Percentiles rank a stretch among this genome's conserved stretches.
These are phyloP conservation scores for Gallinago undulata DNA, from an alignment of 2,113 vertebrate genomes.

Conservation along the genomic window DNA sequence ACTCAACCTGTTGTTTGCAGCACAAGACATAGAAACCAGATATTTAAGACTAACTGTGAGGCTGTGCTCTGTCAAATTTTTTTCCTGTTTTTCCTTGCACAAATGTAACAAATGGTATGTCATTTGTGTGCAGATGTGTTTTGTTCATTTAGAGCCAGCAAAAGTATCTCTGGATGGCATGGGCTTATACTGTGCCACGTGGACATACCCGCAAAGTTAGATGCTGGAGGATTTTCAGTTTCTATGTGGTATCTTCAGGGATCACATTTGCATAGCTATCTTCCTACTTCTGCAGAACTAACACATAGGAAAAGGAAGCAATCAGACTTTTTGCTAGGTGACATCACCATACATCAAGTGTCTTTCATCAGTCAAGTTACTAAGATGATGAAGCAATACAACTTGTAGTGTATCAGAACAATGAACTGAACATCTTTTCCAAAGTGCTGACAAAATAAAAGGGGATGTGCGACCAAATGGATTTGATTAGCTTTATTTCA, in stretches of 20 bases:
- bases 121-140: background rate
- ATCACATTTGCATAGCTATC: background rate
- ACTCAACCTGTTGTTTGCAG: background rate
- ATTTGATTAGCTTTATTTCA: background rate
- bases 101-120: background rate
- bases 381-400: constrained; percentile 10
- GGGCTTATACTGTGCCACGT: background rate
- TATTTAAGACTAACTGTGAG: background rate
- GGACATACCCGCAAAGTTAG: background rate
- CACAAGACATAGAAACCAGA: background rate
- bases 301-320: background rate
- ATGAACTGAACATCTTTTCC: constrained; percentile 4
- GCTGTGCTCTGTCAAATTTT: background rate
- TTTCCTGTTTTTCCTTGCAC: background rate
- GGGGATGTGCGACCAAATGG: background rate
- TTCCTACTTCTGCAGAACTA: background rate
- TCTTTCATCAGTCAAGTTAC: background rate
- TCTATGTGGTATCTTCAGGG: background rate
- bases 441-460: constrained; percentile 1
- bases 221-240: background rate
- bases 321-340: background rate
- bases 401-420: constrained; percentile 1
- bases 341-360: constrained; percentile 18
- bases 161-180: background rate
- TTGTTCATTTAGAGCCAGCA: background rate